Evolutionary conservation across 2,113 vertebrate genomes (phyloP).

Genomic region (Empidonax traillii): DNA sequence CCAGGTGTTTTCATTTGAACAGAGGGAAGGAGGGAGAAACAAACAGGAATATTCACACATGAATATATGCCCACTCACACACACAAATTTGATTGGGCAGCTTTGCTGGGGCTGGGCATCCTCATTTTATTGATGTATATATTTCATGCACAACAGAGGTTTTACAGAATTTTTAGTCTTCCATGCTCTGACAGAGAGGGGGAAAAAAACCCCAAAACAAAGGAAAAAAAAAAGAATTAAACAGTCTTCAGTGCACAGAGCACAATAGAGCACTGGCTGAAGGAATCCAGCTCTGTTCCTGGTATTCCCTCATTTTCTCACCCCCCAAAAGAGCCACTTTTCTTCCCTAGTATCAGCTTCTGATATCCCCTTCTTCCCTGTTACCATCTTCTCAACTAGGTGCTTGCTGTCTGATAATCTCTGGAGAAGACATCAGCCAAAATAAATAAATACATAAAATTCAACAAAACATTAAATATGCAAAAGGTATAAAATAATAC

Average conservation of each 20-base stretch:
- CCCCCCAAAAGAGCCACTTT: not conserved
- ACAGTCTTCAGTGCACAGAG: not conserved
- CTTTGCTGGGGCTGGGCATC: not conserved
- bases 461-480: constrained; percentile 37
- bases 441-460: constrained; percentile 28
- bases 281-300: not conserved
- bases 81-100: not conserved
- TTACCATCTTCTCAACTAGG: not conserved
- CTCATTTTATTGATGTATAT: not conserved
- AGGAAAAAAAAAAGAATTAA: not conserved
- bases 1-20: constrained; percentile 40
- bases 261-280: not conserved
- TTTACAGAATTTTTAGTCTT: not conserved
- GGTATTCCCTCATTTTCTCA: not conserved
- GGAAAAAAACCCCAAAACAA: not conserved
- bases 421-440: not conserved
- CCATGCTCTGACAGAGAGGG: not conserved
- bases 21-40: constrained; percentile 7
- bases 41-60: not conserved
- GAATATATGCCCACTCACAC: not conserved
- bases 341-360: not conserved
- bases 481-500: constrained; percentile 22
- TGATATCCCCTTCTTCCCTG: not conserved
- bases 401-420: not conserved
- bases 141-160: not conserved